phyloP scores from a whole-genome alignment of 1,140 invertebrate species.

The Sycobia sp. region DNA sequence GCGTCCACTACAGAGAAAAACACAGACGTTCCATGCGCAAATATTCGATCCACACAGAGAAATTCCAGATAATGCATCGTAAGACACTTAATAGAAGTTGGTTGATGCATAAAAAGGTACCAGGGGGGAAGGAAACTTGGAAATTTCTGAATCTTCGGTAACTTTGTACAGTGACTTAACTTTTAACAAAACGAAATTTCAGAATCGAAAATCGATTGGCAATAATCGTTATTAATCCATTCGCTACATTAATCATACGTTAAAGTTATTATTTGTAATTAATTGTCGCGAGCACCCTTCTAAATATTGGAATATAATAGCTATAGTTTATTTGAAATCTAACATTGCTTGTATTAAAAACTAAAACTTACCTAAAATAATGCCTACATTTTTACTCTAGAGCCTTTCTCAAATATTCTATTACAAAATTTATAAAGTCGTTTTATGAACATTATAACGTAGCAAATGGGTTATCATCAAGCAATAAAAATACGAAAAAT shows the following conservation, averaged over 20 bases:
- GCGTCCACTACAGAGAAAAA: constrained; percentile 34
- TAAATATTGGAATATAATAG: too few species aligned
- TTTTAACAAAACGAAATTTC: background rate
- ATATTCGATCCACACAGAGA: constrained; percentile 27
- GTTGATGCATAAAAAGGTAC: background rate
- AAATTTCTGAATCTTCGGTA: background rate
- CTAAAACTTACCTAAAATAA: too few species aligned
- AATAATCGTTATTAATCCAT: constrained; percentile 7
- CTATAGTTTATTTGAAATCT: too few species aligned
- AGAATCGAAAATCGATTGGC: background rate
- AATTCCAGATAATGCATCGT: constrained; percentile 23
- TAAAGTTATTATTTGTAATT: background rate
- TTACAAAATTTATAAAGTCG: too few species aligned
- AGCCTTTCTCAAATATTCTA: too few species aligned
- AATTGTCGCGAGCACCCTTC: too few species aligned
- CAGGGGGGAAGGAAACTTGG: background rate
- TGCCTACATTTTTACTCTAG: too few species aligned
- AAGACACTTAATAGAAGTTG: constrained; percentile 24
- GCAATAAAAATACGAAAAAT: background rate
- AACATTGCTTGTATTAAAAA: too few species aligned
- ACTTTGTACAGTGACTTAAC: constrained; percentile 10
- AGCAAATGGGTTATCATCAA: constrained; percentile 22
- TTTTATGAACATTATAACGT: constrained; percentile 10
- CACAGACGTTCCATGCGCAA: constrained; percentile 32
- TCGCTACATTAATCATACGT: constrained; percentile 4